These are phyloP conservation scores for Spodoptera litura DNA, from an alignment of 1,140 invertebrate species.

Conservation along the genomic window DNA sequence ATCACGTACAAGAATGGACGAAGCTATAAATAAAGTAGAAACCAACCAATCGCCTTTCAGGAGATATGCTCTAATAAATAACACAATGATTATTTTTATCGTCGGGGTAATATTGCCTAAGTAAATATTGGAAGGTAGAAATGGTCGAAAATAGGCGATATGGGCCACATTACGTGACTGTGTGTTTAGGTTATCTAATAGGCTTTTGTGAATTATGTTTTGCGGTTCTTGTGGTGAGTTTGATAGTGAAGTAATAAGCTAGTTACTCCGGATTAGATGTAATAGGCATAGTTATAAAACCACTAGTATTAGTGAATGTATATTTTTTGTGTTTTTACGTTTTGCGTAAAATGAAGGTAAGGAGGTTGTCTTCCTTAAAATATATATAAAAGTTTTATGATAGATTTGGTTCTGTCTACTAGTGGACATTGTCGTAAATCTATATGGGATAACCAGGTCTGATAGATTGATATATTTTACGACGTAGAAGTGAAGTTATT, in stretches of 20 bases:
- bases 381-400: no score
- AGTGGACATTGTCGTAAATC: no score
- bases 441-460: no score
- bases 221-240: background rate
- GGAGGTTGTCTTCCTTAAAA: no score
- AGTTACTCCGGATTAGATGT: background rate
- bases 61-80: conserved; percentile 37
- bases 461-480: no score
- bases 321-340: no score
- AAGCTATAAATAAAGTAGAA: conserved; percentile 56
- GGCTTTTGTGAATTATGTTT: conserved; percentile 25
- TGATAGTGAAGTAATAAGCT: background rate
- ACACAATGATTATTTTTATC: conserved; percentile 38
- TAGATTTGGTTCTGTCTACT: no score
- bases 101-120: conserved; percentile 31
- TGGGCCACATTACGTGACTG: conserved; percentile 29
- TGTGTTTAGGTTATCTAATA: conserved; percentile 33
- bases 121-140: conserved; percentile 39
- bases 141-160: conserved; percentile 21
- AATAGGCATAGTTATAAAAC: no score
- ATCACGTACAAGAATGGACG: conserved; percentile 71
- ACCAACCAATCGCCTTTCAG: background rate
- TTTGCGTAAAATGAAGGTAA: no score
- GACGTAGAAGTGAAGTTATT: no score
- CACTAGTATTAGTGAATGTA: no score